Conservation (phyloP, 2,797 vertebrate genomes). For the Alcedo atthis region DNA sequence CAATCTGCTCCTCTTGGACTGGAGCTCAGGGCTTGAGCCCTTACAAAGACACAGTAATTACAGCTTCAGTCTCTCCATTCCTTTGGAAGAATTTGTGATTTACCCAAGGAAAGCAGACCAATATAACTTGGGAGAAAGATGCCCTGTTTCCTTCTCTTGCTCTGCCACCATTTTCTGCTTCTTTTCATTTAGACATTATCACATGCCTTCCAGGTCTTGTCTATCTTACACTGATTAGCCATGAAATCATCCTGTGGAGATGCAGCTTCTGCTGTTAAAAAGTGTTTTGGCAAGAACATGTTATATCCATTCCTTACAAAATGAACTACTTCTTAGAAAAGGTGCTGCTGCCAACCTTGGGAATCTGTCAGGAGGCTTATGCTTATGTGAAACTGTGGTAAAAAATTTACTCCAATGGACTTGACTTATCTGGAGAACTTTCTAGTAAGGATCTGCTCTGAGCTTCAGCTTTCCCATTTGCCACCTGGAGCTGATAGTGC, state of each 20-base stretch:
- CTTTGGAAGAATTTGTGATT: neutral
- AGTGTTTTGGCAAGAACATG: neutral
- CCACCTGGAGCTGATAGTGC: neutral
- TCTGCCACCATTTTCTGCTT: neutral
- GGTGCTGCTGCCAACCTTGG: neutral
- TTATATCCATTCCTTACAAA: neutral
- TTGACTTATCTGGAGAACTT: neutral
- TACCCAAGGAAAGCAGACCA: neutral
- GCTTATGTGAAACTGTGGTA: neutral
- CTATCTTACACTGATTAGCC: neutral
- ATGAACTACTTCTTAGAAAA: neutral
- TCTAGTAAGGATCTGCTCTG: neutral
- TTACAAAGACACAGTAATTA: neutral
- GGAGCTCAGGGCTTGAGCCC: neutral
- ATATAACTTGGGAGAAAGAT: neutral
- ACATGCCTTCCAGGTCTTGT: slow-evolving; percentile 14
- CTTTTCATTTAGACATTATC: neutral
- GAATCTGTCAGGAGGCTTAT: neutral
- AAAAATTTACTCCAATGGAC: neutral
- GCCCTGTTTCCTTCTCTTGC: neutral
- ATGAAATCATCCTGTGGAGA: slow-evolving; percentile 11
- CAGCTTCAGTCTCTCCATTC: neutral
- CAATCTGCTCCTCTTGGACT: neutral
- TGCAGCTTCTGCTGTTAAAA: neutral
- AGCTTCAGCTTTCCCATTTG: neutral